Conservation (phyloP, 1,140 invertebrate species). For the Heliothis virescens region DNA sequence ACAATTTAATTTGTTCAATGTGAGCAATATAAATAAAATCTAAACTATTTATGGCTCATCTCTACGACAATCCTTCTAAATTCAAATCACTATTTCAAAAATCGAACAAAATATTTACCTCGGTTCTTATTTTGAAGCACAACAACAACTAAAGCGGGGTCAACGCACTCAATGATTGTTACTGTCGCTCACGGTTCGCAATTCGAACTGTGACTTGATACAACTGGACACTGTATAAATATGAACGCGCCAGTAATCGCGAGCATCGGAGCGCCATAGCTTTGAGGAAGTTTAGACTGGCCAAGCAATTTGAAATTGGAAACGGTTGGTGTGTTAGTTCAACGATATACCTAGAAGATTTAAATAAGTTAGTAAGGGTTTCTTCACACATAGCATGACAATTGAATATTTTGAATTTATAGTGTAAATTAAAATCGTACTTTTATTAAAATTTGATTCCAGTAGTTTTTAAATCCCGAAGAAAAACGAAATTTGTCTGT, state of each 20-base stretch:
- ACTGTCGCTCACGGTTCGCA: neutral
- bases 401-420: too few relatives aligned
- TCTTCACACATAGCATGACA: too few relatives aligned
- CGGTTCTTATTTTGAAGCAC: neutral
- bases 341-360: too few relatives aligned
- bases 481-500: too few relatives aligned
- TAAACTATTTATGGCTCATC: too few relatives aligned
- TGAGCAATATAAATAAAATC: too few relatives aligned
- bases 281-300: slow-evolving; percentile 20
- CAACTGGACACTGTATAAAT: slow-evolving; percentile 50
- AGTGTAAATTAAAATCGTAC: too few relatives aligned
- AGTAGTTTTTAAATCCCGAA: too few relatives aligned
- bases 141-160: neutral
- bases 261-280: slow-evolving; percentile 1
- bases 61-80: neutral
- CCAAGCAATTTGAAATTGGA: neutral
- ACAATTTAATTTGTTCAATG: too few relatives aligned
- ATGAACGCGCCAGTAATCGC: slow-evolving; percentile 28
- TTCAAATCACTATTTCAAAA: neutral
- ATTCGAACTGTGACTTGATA: slow-evolving; percentile 41
- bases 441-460: too few relatives aligned
- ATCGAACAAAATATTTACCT: slow-evolving; percentile 5
- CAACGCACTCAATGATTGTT: neutral
- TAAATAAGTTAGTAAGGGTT: too few relatives aligned
- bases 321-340: neutral